A percentile compares a stretch with the other conserved stretches of the same genome.
Conservation (phyloP, 2,797 vertebrate species). For the Atherinosoma microstoma region DNA sequence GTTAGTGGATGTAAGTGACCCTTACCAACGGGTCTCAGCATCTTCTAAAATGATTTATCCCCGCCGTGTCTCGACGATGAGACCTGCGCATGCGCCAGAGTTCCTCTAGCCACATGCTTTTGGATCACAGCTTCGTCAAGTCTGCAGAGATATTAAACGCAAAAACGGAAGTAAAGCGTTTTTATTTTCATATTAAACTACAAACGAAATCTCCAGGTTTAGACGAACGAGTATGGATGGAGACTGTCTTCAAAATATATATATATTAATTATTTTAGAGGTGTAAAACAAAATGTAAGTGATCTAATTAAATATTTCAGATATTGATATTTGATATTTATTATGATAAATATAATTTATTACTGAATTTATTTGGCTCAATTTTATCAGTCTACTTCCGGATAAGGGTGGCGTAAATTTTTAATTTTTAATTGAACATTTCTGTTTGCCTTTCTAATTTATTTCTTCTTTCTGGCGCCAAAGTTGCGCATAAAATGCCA, state of each 20-base stretch:
- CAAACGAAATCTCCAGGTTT: fast-evolving
- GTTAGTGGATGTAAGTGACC: conserved; percentile 40
- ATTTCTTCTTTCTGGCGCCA: no score
- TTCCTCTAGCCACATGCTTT: conserved; percentile 72
- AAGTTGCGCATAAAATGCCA: no score
- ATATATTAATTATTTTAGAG: no score
- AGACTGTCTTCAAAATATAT: neutral
- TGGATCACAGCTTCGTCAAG: conserved; percentile 51
- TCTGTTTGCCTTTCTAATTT: no score
- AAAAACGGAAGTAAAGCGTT: conserved; percentile 30
- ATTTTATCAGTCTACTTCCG: no score
- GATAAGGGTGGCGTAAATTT: no score
- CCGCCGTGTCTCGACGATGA: conserved; percentile 36
- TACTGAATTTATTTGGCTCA: no score
- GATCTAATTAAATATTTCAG: no score
- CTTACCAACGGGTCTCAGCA: conserved; percentile 35
- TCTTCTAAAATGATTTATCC: conserved; percentile 50
- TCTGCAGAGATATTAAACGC: fast-evolving
- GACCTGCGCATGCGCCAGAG: conserved; percentile 77
- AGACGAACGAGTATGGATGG: neutral
- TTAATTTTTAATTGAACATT: no score
- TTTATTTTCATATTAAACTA: conserved; percentile 11
- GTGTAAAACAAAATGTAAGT: no score
- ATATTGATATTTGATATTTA: no score
- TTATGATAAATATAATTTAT: no score